Percentiles rank a stretch among this genome's conserved stretches.
phyloP scores from a whole-genome alignment of 2,113 vertebrate genomes.

The Felis catus region DNA sequence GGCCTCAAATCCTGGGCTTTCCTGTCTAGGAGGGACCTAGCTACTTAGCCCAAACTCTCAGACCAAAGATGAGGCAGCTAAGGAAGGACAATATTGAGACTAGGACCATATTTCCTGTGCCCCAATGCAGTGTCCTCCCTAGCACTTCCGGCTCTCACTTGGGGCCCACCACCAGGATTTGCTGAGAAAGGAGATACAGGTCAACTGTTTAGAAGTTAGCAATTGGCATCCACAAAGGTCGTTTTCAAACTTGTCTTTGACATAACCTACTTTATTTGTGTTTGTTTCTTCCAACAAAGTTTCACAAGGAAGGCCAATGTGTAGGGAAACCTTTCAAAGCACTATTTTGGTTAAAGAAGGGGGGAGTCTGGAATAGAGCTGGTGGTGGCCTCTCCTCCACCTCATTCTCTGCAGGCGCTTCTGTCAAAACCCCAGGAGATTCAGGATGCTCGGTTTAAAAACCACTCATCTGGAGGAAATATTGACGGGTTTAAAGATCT shows the following conservation, averaged over 20 bases:
- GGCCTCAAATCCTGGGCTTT: not conserved
- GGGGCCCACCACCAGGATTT: not conserved
- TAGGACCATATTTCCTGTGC: not conserved
- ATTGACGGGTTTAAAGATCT: conserved; percentile 42
- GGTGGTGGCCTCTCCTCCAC: not conserved
- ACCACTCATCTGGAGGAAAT: not conserved
- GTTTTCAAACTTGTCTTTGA: not conserved
- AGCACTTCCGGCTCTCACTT: not conserved
- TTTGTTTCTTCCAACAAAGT: not conserved
- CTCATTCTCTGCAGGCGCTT: not conserved
- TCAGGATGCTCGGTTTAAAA: not conserved
- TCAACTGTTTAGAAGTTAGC: not conserved
- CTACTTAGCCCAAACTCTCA: not conserved
- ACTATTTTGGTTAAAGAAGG: not conserved
- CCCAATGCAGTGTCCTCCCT: not conserved
- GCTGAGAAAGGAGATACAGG: not conserved
- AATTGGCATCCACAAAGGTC: not conserved
- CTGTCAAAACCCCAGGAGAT: not conserved
- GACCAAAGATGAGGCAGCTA: not conserved
- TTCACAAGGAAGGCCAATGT: not conserved
- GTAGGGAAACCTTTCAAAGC: not conserved
- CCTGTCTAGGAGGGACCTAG: not conserved
- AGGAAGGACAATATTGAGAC: not conserved
- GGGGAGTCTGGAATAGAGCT: no score
- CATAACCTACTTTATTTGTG: not conserved